Evolutionary conservation across 2,797 vertebrate species (phyloP), one percentile per base, ranked within the genome.

Genomic region (Hippopotamyrus pictus): DNA sequence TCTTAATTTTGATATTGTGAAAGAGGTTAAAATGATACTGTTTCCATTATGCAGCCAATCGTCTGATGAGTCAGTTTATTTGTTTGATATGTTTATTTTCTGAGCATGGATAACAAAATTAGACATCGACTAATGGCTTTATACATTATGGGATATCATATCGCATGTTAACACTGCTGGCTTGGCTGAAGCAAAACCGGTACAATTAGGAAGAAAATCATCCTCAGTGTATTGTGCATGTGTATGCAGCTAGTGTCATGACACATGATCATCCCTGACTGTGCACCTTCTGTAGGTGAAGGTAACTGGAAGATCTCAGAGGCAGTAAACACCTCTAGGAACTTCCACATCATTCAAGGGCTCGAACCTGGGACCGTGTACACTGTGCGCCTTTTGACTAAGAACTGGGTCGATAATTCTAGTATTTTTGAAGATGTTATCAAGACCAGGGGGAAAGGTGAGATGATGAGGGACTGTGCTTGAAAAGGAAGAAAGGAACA

Each of bases 391-490:
- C 96, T 97, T 91, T 94, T 97, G 96, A 96, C 97, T 94, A 97
- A 97, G 97, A 96, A 95, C 92, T 95, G 96, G 96, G 94, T 96
- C 94, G 95, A 96, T 97, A 97, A 97, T 95, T 96, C 95, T 97
- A 97, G 96, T 95, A 97, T 98, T 96, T 98, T 97, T 96, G 96
- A 97, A 97, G 97, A 97, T 94, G 95, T 97, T 95, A 96, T 98
- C 96, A 96, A 94, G 92, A 97, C 97, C 46, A 94, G 94, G 96
- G 96, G 95, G 92, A 95, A 95, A 98, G 97, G 97, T 97, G 97
- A 98, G 97, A 92, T 92, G 90, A 79, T 17, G 89, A 79, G 88
- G 48, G 11, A 5, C 53, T 88, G 11, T 19, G 19, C 2, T 62
- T 41, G 1, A 57, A 82, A 53, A 2, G 19, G 5, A 79, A n/a